phyloP scores from a whole-genome alignment of 2,797 vertebrate species.

The Tokudaia tokunoshimensis region DNA sequence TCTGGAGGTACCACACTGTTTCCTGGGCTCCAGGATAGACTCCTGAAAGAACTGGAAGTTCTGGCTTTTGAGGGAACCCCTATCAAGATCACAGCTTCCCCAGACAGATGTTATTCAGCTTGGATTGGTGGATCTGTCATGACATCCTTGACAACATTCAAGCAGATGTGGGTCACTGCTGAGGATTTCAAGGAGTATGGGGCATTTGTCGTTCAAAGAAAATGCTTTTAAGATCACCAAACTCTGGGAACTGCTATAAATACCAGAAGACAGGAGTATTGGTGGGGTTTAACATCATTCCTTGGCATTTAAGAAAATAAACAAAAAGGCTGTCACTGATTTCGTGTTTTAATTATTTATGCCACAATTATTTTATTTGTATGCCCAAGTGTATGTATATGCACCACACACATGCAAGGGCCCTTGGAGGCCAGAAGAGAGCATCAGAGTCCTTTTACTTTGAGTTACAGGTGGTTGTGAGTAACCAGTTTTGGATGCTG shows the following conservation, averaged over 20 bases:
- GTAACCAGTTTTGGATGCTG: background rate
- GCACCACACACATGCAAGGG: background rate
- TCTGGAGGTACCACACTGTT: conserved; percentile 77
- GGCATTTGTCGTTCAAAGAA: conserved; percentile 69
- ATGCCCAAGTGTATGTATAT: background rate
- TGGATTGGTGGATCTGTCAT: conserved; percentile 78
- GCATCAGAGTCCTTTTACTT: background rate
- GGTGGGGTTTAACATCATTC: background rate
- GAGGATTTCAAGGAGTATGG: conserved; percentile 74
- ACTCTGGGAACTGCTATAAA: background rate
- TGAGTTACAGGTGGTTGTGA: background rate
- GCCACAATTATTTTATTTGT: background rate
- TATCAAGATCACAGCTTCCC: conserved; percentile 73
- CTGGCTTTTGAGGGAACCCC: conserved; percentile 38
- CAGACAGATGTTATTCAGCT: conserved; percentile 71
- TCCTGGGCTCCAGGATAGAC: conserved; percentile 72
- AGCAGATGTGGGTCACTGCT: conserved; percentile 77
- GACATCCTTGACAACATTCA: conserved; percentile 73
- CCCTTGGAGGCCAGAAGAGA: background rate
- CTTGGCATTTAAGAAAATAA: background rate
- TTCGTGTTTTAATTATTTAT: conserved; percentile 9
- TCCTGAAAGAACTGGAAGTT: conserved; percentile 74
- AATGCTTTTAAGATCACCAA: conserved; percentile 73
- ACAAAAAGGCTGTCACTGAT: background rate
- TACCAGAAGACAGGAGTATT: background rate